A percentile compares a stretch with the other conserved stretches of the same genome.
These are phyloP conservation scores for Nothocercus nigrocapillus DNA, from an alignment of 2,113 vertebrate genomes.

Conservation along the genomic window DNA sequence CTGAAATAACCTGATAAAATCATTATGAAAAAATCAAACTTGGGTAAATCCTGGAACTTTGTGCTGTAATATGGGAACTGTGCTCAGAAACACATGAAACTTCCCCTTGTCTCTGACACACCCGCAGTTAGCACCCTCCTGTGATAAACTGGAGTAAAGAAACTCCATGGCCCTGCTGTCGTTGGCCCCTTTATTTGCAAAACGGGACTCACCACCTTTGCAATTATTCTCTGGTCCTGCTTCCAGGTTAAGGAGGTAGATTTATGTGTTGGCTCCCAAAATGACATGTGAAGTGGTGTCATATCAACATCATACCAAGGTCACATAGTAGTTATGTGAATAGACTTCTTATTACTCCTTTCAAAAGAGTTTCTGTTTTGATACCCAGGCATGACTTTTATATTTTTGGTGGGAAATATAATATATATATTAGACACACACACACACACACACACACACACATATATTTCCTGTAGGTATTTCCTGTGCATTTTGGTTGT, in stretches of 20 bases:
- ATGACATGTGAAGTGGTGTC: too few relatives aligned
- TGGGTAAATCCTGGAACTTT: background rate
- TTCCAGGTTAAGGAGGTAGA: too few relatives aligned
- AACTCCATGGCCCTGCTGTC: background rate
- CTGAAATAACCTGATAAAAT: background rate
- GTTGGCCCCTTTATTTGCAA: background rate
- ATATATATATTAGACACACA: background rate
- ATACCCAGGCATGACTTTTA: too few relatives aligned
- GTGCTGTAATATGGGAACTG: background rate
- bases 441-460: too few relatives aligned
- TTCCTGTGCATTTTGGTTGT: background rate
- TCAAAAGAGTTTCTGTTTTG: too few relatives aligned
- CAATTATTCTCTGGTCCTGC: too few relatives aligned
- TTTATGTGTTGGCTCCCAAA: too few relatives aligned
- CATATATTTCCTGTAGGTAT: background rate
- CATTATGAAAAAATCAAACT: background rate
- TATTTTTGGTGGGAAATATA: background rate
- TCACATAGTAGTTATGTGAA: too few relatives aligned
- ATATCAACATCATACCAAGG: too few relatives aligned
- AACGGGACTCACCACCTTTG: background rate
- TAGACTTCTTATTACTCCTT: too few relatives aligned
- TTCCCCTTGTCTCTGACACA: fast-evolving
- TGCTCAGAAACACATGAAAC: background rate
- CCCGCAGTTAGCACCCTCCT: background rate
- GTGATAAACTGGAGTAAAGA: background rate